phyloP scores from a whole-genome alignment of 2,113 vertebrate genomes.

The Colinus virginianus region DNA sequence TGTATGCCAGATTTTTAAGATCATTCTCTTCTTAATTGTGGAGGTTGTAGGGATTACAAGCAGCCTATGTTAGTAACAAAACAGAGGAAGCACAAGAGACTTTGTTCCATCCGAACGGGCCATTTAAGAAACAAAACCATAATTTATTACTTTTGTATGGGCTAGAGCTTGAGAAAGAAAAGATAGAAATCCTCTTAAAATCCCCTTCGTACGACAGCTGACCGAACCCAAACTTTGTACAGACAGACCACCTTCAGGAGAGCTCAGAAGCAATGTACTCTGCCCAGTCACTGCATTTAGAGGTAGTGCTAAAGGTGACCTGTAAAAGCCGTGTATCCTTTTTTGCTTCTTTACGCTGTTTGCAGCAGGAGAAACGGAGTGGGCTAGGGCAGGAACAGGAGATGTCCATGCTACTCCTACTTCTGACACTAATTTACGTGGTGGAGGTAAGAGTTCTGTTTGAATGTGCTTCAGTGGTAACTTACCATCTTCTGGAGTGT shows the following conservation, averaged over 20 bases:
- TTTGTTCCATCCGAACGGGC: constrained; percentile 57
- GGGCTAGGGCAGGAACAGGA: background rate
- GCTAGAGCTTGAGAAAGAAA: constrained; percentile 57
- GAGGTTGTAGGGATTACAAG: constrained; percentile 45
- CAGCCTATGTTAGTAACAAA: constrained; percentile 50
- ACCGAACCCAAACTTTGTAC: background rate
- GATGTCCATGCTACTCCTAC: background rate
- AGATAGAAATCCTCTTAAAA: constrained; percentile 10
- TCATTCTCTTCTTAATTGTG: background rate
- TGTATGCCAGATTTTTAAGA: constrained; percentile 9
- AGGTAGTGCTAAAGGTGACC: constrained; percentile 80
- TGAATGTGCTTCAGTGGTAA: constrained; percentile 47
- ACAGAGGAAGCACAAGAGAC: constrained; percentile 65
- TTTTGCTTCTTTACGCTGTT: constrained; percentile 45
- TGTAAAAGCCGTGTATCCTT: constrained; percentile 14
- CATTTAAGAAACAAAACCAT: constrained; percentile 66
- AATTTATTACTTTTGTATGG: constrained; percentile 38
- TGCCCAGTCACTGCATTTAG: constrained; percentile 67
- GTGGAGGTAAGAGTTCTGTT: background rate
- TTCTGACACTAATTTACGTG: background rate
- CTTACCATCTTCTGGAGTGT: background rate
- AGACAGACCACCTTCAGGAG: constrained; percentile 3
- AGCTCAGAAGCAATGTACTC: constrained; percentile 64
- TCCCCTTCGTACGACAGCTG: background rate
- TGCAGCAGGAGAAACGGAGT: background rate